Conservation (phyloP, 2,113 vertebrate genomes). For the Okapia johnstoni region DNA sequence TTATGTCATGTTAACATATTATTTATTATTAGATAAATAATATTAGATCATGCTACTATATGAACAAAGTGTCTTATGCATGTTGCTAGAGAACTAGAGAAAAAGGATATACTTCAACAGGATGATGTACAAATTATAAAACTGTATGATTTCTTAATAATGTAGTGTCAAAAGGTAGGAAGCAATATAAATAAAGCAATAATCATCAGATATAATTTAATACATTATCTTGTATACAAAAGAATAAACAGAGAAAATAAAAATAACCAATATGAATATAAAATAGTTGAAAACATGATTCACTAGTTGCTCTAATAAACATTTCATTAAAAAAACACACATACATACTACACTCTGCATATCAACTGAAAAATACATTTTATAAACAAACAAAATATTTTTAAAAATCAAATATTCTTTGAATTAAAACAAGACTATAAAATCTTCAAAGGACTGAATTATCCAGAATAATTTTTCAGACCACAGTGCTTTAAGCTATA, state of each 20-base stretch:
- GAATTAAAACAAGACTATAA: not conserved
- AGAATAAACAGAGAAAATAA: not conserved
- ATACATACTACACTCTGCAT: not conserved
- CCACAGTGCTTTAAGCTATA: not conserved
- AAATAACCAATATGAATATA: not conserved
- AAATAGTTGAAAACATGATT: not conserved
- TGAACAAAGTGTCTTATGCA: not conserved
- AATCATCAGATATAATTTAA: not conserved
- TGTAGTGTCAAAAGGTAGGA: not conserved
- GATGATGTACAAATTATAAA: not conserved
- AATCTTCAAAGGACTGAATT: not conserved
- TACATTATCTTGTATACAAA: not conserved
- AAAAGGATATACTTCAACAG: not conserved
- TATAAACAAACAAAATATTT: not conserved
- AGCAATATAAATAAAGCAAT: not conserved
- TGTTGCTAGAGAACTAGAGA: not conserved
- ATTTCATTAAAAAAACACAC: not conserved
- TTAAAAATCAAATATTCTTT: not conserved
- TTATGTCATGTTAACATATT: not conserved
- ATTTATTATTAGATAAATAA: not conserved
- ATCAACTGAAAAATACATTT: not conserved
- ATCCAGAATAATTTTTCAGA: not conserved
- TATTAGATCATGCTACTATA: not conserved
- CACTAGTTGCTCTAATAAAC: not conserved
- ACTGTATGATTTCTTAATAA: not conserved